A percentile compares a stretch with the other conserved stretches of the same genome.
phyloP scores from a whole-genome alignment of 2,888 invertebrate species.

The Netelia virgata region DNA sequence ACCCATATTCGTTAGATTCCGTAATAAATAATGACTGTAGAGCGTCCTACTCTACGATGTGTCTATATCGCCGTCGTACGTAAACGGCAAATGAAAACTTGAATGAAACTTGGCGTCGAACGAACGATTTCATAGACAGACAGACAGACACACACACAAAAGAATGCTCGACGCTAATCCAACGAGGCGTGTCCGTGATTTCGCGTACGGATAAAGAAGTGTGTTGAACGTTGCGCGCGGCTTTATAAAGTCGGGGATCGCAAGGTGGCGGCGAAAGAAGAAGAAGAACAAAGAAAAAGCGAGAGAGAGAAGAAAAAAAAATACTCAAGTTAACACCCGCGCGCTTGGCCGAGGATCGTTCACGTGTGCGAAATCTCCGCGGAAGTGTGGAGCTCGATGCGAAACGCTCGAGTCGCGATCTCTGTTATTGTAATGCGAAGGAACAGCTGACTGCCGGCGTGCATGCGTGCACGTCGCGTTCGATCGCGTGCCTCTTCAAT shows the following conservation, averaged over 20 bases:
- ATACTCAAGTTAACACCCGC: conserved; percentile 67
- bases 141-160: neutral
- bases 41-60: neutral
- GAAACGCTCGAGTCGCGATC: conserved; percentile 2
- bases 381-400: neutral
- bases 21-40: conserved; percentile 75
- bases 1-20: conserved; percentile 17
- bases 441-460: conserved; percentile 42
- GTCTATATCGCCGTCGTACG: neutral
- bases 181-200: conserved; percentile 69
- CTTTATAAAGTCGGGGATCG: conserved; percentile 3
- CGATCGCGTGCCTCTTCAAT: conserved; percentile 47
- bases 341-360: conserved; percentile 55
- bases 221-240: neutral
- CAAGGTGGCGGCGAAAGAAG: conserved; percentile 12
- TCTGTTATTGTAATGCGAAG: conserved; percentile 46
- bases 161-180: too few species aligned
- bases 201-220: conserved; percentile 71
- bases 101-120: conserved; percentile 73
- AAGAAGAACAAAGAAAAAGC: conserved; percentile 28
- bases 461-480: conserved; percentile 36
- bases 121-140: neutral
- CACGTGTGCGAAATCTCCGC: conserved; percentile 32
- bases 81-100: conserved; percentile 73
- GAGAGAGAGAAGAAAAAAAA: conserved; percentile 22